Percentiles rank a stretch among this genome's conserved stretches.
phyloP scores from a whole-genome alignment of 2,113 vertebrate species.

The Semicossyphus pulcher region DNA sequence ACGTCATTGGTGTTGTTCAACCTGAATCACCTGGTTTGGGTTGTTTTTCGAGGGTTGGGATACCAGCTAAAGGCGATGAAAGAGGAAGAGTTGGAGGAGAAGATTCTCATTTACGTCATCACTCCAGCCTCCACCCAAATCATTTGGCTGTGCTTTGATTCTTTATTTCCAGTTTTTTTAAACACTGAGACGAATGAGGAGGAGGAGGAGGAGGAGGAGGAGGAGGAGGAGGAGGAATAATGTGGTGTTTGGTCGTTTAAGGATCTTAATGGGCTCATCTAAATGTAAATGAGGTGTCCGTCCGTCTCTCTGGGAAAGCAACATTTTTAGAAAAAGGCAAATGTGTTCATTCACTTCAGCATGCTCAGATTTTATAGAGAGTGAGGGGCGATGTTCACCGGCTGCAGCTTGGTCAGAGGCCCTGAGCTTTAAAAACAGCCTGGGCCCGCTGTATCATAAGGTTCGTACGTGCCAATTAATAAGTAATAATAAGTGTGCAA shows the following conservation, averaged over 20 bases:
- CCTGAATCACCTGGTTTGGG: too few relatives aligned
- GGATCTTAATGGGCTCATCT: constrained; percentile 75
- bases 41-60: too few relatives aligned
- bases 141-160: constrained; percentile 8
- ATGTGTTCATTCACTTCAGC: neutral
- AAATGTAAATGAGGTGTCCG: constrained; percentile 76
- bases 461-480: too few relatives aligned
- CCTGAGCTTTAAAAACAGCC: too few relatives aligned
- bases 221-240: neutral
- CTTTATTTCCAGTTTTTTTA: neutral
- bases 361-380: neutral
- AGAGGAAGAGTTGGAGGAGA: too few relatives aligned
- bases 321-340: constrained; percentile 35
- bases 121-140: neutral
- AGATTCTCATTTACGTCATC: neutral
- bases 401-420: too few relatives aligned
- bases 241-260: constrained; percentile 30
- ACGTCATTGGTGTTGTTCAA: too few relatives aligned
- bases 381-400: too few relatives aligned
- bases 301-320: constrained; percentile 8
- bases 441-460: too few relatives aligned
- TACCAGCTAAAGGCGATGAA: too few relatives aligned
- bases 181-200: constrained; percentile 30
- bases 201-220: neutral
- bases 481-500: too few relatives aligned